Evolutionary conservation across 2,797 vertebrate genomes (phyloP).

Genomic region (Glyptemys insculpta): DNA sequence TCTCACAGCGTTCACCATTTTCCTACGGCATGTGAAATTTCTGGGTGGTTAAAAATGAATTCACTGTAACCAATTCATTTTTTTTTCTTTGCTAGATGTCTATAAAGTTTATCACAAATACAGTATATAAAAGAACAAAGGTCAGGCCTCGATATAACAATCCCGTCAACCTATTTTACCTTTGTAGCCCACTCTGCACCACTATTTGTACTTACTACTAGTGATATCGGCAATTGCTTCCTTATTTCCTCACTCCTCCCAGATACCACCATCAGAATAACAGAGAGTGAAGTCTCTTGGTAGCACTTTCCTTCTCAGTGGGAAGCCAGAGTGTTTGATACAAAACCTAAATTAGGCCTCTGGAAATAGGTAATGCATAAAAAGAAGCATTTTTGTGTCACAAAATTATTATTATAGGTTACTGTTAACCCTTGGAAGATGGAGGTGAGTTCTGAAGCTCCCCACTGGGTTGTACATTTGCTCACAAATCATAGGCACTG

Average conservation of each 20-base stretch:
- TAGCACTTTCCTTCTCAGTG: slow-evolving; percentile 81
- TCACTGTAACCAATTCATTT: not conserved
- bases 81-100: not conserved
- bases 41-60: slow-evolving; percentile 14
- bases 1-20: not conserved
- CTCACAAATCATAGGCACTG: slow-evolving; percentile 75
- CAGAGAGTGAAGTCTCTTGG: slow-evolving; percentile 58
- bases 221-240: slow-evolving; percentile 59
- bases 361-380: slow-evolving; percentile 87
- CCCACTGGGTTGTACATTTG: slow-evolving; percentile 79
- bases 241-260: slow-evolving; percentile 58
- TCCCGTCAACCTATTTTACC: slow-evolving; percentile 40
- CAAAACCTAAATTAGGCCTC: slow-evolving; percentile 84
- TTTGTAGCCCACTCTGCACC: slow-evolving; percentile 42
- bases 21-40: not conserved
- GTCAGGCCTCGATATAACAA: slow-evolving; percentile 45
- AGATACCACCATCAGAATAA: slow-evolving; percentile 66
- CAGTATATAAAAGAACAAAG: slow-evolving; percentile 27
- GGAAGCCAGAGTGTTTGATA: slow-evolving; percentile 81
- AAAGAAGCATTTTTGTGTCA: slow-evolving; percentile 81
- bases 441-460: slow-evolving; percentile 77
- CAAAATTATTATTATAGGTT: slow-evolving; percentile 86
- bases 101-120: not conserved
- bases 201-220: slow-evolving; percentile 35
- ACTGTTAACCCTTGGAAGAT: slow-evolving; percentile 84